phyloP scores from a whole-genome alignment of 1,140 invertebrate genomes.

The Pararge aegeria region DNA sequence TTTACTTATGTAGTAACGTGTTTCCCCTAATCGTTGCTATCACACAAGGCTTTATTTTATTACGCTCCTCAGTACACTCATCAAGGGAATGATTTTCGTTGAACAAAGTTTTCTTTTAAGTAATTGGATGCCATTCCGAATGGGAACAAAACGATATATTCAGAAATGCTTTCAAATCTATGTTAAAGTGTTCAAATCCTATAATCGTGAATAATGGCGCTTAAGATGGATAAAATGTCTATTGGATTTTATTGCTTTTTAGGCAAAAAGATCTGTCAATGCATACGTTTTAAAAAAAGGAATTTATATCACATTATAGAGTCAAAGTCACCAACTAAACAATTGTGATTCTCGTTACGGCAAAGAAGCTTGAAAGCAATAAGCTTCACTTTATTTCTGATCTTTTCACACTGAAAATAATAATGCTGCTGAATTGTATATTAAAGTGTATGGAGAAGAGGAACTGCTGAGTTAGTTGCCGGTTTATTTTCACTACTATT shows the following conservation, averaged over 20 bases:
- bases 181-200: not conserved
- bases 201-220: not conserved
- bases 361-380: too few relatives aligned
- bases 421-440: too few relatives aligned
- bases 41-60: slow-evolving; percentile 12
- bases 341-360: too few relatives aligned
- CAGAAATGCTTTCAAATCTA: not conserved
- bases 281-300: too few relatives aligned
- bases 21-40: slow-evolving; percentile 4
- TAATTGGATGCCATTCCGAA: slow-evolving; percentile 49
- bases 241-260: not conserved
- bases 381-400: too few relatives aligned
- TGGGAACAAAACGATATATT: not conserved
- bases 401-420: too few relatives aligned
- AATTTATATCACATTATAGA: too few relatives aligned
- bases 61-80: slow-evolving; percentile 22
- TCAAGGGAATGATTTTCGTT: slow-evolving; percentile 34
- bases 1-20: slow-evolving; percentile 3
- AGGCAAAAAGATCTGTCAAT: too few relatives aligned
- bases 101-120: slow-evolving; percentile 43
- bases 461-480: too few relatives aligned
- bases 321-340: too few relatives aligned
- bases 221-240: not conserved
- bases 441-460: too few relatives aligned
- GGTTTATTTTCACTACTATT: too few relatives aligned